Base-by-base conservation (phyloP, 2,113 vertebrate genomes). In the Perccottus glenii region DNA sequence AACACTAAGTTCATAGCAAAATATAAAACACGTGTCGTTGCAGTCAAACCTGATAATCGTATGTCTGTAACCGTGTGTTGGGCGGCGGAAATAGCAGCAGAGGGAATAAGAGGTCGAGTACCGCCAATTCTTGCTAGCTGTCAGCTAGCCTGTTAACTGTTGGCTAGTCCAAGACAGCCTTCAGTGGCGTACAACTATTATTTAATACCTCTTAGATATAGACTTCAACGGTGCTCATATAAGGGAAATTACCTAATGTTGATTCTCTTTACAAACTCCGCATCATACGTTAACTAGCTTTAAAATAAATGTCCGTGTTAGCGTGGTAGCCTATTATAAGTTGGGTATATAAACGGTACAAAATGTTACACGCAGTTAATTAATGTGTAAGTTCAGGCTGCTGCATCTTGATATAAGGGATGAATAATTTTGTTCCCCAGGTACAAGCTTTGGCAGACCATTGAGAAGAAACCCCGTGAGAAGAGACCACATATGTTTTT, bases 71-170 rank as follows among this genome's bases (percentile, higher is more conserved):
- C 14, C 6, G 59, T 1, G 60, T 35, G 63, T 12, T 32, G 16
- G 42, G 0, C 8, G 11, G 57, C 45, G 53, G 70, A 60, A 11
- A 40, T 65, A 66, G 64, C 50, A 64, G 53, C 61, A 4, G 62
- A 4, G n/a, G 40, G 38, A 48, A 47, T 7, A 68, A 58, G 72
- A 60, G 59, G 64, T 70, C 65, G 82, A 67, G 64, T 83, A 84
- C 80, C 82, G 85, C 84, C 82, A 87, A 84, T 76, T 88, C 64
- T 44, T 9, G 76, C 73, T 86, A 84, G 80, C 80, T 77, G 68
- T 58, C 78, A 67, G 82, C 84, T 88, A 80, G 64, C 76, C 48
- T n/a, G 16, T 15, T 11, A 47, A 42, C 57, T 59, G 15, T 12
- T 10, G 44, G 74, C 68, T 73, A 73, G 52, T 11, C 56, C 33